Conservation (phyloP, 2,888 invertebrate genomes). For the Bellardia bayeri region DNA sequence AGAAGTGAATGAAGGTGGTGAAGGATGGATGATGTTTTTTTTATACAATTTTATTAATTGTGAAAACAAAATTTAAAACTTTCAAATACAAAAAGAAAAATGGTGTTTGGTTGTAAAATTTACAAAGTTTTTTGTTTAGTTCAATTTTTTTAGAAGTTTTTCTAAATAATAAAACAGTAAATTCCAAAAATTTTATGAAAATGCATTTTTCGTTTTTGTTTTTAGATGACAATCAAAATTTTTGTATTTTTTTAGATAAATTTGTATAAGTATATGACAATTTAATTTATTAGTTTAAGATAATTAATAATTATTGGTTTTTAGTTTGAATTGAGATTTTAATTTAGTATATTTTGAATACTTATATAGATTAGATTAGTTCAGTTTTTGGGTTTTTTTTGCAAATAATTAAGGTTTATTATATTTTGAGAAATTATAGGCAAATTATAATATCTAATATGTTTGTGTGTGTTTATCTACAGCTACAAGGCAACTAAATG, state of each 20-base stretch:
- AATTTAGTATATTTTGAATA: constrained; percentile 41
- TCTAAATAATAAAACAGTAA: background rate
- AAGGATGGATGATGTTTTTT: constrained; percentile 6
- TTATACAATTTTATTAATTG: constrained; percentile 26
- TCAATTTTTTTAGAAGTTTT: background rate
- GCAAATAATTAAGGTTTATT: constrained; percentile 75
- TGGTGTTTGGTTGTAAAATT: constrained; percentile 48
- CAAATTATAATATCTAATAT: constrained; percentile 71
- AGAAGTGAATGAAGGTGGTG: constrained; percentile 11
- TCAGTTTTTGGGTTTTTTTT: constrained; percentile 68
- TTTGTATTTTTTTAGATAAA: constrained; percentile 12
- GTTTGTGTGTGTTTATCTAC: constrained; percentile 74
- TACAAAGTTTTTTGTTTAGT: constrained; percentile 40
- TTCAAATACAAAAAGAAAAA: constrained; percentile 30
- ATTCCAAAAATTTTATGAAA: constrained; percentile 47
- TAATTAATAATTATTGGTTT: constrained; percentile 43
- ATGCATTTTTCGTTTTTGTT: constrained; percentile 34
- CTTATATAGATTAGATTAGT: constrained; percentile 55
- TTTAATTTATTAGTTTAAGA: constrained; percentile 76
- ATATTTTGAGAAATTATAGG: constrained; percentile 70
- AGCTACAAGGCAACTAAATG: constrained; percentile 82
- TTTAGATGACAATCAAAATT: constrained; percentile 42
- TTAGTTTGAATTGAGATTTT: constrained; percentile 57
- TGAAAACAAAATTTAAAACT: constrained; percentile 10
- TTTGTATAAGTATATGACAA: constrained; percentile 71